Evolutionary conservation across 1,140 invertebrate species (phyloP), one percentile per base, ranked within the genome.

Genomic region (Orussus abietinus): DNA sequence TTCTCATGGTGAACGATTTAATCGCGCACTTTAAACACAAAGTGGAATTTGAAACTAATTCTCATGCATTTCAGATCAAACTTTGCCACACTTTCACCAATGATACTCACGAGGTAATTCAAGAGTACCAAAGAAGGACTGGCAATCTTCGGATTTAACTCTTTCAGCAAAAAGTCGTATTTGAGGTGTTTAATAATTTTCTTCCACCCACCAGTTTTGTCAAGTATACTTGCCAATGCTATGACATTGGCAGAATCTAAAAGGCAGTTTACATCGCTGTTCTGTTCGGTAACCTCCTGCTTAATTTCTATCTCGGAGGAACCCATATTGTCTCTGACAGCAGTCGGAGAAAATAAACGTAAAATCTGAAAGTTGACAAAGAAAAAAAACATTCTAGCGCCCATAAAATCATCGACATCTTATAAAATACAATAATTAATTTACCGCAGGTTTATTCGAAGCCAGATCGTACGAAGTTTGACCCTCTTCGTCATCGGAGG

Each of bases 381-480:
- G 1, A 17, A 20, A 22, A 9, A n/a, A 21, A 45, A 37, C 26
- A 10, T 15, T 15, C 31, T 11, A 18, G 11, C n/a, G n/a, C n/a
- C n/a, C n/a, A 4, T 39, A 3, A 2, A 15, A 42, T 40, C 22
- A 34, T 6, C 18, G 32, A n/a, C 25, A 30, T 36, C 30, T 12
- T 42, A 21, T 20, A 28, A 28, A 38, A 32, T 35, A 4, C 34
- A 32, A 22, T 32, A 26, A 18, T 48, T 14, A 45, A 37, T 29
- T 39, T 57, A 71, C 66, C 28, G 67, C 65, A 19, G 57, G 53
- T 18, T 70, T 67, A 37, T 59, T 55, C n/a, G 41, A 50, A 1
- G 68, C 61, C 17, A 68, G 49, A 47, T 71, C 66, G 11, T 64
- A 58, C 2, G 66, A 64, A 9, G 62, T 63, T 39, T 66, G 54